Evolutionary conservation across 2,888 invertebrate genomes (phyloP), one percentile per base, ranked within the genome.

Genomic region (Neelides folsomi): DNA sequence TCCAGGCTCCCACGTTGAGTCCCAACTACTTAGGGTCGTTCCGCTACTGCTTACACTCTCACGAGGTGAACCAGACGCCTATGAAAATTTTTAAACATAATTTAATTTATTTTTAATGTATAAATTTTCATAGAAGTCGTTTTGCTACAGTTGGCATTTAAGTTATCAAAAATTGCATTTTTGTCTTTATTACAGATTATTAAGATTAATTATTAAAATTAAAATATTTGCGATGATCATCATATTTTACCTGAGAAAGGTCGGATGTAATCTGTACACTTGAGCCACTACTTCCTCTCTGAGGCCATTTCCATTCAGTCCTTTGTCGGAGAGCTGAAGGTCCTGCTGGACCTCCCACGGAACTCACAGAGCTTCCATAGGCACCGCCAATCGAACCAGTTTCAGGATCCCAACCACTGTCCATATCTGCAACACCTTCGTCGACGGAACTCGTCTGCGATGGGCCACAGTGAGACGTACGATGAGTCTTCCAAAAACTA

Each of bases 401-500:
- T 36, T 60, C 60, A 10, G 59, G 58, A 52, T 64, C 64, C 64
- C 64, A 64, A 36, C 54, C 39, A 48, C 53, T 53, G 34, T 63
- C 63, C 58, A 59, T 57, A 38, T 62, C 63, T 1, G 63, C 62
- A 1, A 73, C 72, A 1, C 73, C 73, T 59, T 72, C 72, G 51
- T 73, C 73, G 2, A 64, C 60, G 5, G 62, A 62, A 43, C 60
- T 60, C 35, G 57, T 59, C 47, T 60, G 59, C 8, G 62, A 62
- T 9, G 59, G 59, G 12, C 56, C 59, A n/a, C 52, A 18, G 36
- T 37, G 51, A 19, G 52, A 13, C 44, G 47, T 40, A 19, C 59
- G 45, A 37, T 56, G 57, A 6, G 51, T 48, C 42, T 63, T 63
- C 63, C 63, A 63, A 44, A 56, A 57, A 38, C 36, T 56, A 41